Base-by-base conservation (phyloP, 2,797 vertebrate species). In the Oryzias dopingdopingensis region DNA sequence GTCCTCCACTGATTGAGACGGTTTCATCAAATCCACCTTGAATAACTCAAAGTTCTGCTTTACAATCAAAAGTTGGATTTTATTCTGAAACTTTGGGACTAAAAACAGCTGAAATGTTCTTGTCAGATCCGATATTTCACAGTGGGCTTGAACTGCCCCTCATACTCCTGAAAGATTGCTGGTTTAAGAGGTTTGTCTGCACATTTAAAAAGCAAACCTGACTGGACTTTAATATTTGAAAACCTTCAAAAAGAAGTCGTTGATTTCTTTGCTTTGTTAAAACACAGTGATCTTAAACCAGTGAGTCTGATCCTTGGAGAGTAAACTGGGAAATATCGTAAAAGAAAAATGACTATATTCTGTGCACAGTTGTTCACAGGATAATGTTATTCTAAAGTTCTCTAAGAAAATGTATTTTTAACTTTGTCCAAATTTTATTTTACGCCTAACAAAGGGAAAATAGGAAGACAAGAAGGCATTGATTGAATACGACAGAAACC, bases 41-140 rank as follows among this genome's bases (percentile, higher is more conserved):
- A 37, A 37, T 12, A 13, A 37, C 32, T 12, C 32, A 37, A 2
- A 44, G 22, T 62, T 23, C 6, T 42, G 47, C 37, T 24, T 52
- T 41, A 56, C 57, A 71, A 61, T 72, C 29, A 52, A 8, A 29
- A 57, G 17, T 24, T 47, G 20, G 32, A 54, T 40, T 29, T 46
- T 8, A 32, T 52, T 51, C 52, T 66, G 65, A 61, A 50, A 59
- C 66, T 79, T 67, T 70, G 70, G 75, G 40, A 48, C 63, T 56
- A 75, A 81, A 16, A 54, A 42, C 56, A 55, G 41, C 6, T 4
- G 54, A 44, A 40, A 56, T 57, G 74, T 46, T 62, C 78, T 66
- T 55, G 52, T 65, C 47, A n/a, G 4, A 43, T 62, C 62, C 74
- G 70, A 80, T 62, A 67, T 70, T 78, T 79, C 74, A 70, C 74